phyloP scores from a whole-genome alignment of 2,888 invertebrate genomes.

The Limnephilus marmoratus region DNA sequence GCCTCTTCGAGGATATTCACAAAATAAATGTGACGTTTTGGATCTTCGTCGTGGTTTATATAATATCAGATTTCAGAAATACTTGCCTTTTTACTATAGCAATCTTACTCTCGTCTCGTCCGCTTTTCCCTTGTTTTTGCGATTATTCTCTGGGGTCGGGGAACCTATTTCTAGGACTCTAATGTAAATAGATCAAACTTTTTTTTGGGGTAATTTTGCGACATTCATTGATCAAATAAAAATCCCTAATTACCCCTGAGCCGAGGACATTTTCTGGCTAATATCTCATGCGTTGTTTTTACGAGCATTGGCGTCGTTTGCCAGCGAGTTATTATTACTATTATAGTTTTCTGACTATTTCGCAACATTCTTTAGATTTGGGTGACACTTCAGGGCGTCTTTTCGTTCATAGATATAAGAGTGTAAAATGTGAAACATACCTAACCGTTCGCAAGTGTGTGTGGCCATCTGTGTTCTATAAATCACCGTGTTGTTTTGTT shows the following conservation, averaged over 20 bases:
- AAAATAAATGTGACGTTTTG: not conserved
- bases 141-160: not conserved
- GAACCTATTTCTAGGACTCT: not conserved
- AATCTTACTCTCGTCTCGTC: not conserved
- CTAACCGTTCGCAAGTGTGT: not conserved
- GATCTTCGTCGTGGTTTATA: not conserved
- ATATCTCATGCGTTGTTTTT: not conserved
- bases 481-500: not conserved
- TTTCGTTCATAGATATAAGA: not conserved
- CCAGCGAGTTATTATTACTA: not conserved
- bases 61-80: not conserved
- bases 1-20: not conserved
- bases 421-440: not conserved
- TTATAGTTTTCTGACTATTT: not conserved
- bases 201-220: not conserved
- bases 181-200: not conserved
- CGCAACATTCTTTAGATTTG: not conserved
- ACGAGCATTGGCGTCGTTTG: not conserved
- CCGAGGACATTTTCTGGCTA: not conserved
- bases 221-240: not conserved
- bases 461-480: not conserved
- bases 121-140: not conserved
- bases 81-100: not conserved
- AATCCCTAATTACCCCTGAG: not conserved
- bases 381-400: not conserved